These are phyloP conservation scores for Meda fulgida DNA, from an alignment of 2,797 vertebrate species.

Conservation along the genomic window DNA sequence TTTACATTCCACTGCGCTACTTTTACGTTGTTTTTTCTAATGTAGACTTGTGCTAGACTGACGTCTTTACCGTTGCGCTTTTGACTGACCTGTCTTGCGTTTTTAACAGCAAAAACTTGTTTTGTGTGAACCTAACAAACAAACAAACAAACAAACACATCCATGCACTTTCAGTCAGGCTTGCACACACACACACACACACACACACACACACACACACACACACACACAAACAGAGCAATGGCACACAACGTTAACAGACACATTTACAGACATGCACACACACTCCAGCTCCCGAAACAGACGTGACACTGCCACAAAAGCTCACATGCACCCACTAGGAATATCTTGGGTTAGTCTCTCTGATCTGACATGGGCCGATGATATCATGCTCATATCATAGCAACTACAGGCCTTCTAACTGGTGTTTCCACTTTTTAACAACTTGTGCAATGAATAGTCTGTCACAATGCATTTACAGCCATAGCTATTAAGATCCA, in stretches of 20 bases:
- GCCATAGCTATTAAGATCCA: conserved; percentile 17
- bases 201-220: neutral
- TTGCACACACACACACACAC: conserved; percentile 23
- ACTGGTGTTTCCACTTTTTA: neutral
- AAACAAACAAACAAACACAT: conserved; percentile 24
- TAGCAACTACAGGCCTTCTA: neutral
- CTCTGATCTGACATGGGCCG: neutral
- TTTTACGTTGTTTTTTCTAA: neutral
- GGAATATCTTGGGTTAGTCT: neutral
- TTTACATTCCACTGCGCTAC: neutral
- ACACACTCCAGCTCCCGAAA: conserved; percentile 30
- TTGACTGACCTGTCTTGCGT: no score
- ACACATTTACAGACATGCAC: conserved; percentile 24
- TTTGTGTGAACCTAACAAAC: conserved; percentile 5
- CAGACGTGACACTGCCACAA: conserved; percentile 52
- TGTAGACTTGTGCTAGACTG: neutral
- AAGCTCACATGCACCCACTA: conserved; percentile 66
- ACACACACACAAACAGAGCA: conserved; percentile 15
- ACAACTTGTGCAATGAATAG: neutral
- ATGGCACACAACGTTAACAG: conserved; percentile 30
- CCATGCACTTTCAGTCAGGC: conserved; percentile 26
- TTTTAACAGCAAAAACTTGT: neutral
- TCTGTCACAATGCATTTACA: conserved; percentile 25
- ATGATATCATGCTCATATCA: conserved; percentile 26
- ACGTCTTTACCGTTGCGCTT: neutral